phyloP scores from a whole-genome alignment of 2,888 invertebrate species.

The Saturnia japonica region DNA sequence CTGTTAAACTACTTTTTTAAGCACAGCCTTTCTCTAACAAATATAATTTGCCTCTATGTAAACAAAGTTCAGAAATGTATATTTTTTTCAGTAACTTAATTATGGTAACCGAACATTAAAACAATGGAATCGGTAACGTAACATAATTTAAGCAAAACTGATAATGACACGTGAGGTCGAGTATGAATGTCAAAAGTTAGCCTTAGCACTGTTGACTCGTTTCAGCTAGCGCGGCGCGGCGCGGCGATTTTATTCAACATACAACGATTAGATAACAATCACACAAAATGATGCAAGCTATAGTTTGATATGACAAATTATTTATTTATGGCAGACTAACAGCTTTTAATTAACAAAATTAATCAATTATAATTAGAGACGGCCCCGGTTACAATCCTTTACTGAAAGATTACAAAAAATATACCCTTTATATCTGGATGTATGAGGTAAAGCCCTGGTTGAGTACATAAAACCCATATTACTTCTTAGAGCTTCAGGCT shows the following conservation, averaged over 20 bases:
- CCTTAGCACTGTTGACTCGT: neutral
- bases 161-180: neutral
- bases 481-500: too few relatives aligned
- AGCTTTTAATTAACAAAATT: too few relatives aligned
- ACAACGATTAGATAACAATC: neutral
- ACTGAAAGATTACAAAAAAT: too few relatives aligned
- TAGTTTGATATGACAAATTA: neutral
- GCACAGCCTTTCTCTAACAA: neutral
- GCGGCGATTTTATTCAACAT: neutral
- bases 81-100: too few relatives aligned
- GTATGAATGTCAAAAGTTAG: neutral
- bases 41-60: neutral
- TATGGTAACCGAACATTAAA: too few relatives aligned
- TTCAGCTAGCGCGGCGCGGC: too few relatives aligned
- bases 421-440: neutral
- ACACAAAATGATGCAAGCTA: neutral
- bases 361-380: too few relatives aligned
- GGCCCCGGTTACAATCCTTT: too few relatives aligned
- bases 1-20: neutral
- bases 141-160: neutral
- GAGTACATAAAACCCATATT: too few relatives aligned
- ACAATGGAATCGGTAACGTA: neutral
- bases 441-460: too few relatives aligned
- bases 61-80: too few relatives aligned
- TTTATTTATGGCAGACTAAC: too few relatives aligned